Evolutionary conservation across 2,888 invertebrate genomes (phyloP).

Genomic region (Gastracanthus pulcherrimus): DNA sequence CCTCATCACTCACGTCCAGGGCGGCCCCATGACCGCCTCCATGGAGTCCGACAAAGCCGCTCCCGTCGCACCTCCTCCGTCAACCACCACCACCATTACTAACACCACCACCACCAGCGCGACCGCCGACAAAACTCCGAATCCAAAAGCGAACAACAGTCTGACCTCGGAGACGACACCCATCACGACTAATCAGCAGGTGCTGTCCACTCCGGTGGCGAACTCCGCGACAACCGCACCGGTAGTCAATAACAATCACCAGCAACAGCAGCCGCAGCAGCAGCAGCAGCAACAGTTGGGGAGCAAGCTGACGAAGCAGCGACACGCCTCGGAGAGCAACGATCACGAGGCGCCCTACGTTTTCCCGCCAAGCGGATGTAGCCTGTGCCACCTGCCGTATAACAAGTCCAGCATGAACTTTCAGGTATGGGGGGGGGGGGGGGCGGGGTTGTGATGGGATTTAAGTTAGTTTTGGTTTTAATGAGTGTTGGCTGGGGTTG

Average conservation of each 20-base stretch:
- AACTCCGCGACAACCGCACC: neutral
- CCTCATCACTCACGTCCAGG: conserved; percentile 65
- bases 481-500: too few relatives aligned
- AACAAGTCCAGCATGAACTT: conserved; percentile 79
- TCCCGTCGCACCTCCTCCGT: neutral
- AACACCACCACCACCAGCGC: too few relatives aligned
- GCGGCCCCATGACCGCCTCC: conserved; percentile 78
- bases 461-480: too few relatives aligned
- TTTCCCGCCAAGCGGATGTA: conserved; percentile 76
- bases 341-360: conserved; percentile 76
- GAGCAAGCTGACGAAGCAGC: conserved; percentile 60
- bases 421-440: conserved; percentile 78
- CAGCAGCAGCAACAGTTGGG: conserved; percentile 21
- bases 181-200: too few relatives aligned
- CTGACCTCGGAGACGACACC: neutral
- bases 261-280: neutral
- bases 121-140: neutral
- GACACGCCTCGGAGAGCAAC: conserved; percentile 69
- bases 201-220: too few relatives aligned
- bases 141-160: neutral
- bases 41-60: conserved; percentile 75
- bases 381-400: conserved; percentile 91
- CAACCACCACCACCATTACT: too few relatives aligned
- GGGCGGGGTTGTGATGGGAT: too few relatives aligned
- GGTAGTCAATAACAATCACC: conserved; percentile 14